Evolutionary conservation across 1,140 invertebrate genomes (phyloP), one percentile per base, ranked within the genome.

Genomic region (Sipha flava): DNA sequence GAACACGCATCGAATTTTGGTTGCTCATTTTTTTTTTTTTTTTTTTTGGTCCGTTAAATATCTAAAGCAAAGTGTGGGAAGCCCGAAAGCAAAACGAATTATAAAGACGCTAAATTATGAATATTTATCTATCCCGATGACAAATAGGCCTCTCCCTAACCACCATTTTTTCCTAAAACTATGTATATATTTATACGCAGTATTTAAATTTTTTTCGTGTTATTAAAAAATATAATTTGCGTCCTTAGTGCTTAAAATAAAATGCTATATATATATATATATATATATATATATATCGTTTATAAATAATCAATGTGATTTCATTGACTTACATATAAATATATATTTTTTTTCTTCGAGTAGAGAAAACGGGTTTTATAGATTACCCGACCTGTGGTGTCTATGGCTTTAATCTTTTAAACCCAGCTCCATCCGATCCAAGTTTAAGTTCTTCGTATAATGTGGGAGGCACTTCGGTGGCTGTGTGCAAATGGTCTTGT

Each of bases 371-470:
- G 14, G 26, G 12, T n/a, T 34, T 21, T 18, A 26, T 26, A 43
- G 43, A 37, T n/a, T 70, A 47, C 7, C 23, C 66, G 7, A 45
- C 23, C 40, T 31, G 23, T 18, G 29, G 14, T 43, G 45, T 83
- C 85, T 88, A 88, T 85, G 87, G 86, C 83, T 89, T 88, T 83
- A 93, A 88, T 85, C 91, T 88, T 85, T 92, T 92, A 87, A 93
- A 93, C 82, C 92, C 92, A 68, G 89, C 91, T 79, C 92, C 91
- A 85, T 92, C 91, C 83, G 91, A 90, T 40, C 92, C 92, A 81
- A 93, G 87, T 86, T 92, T 92, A 82, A 93, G 87, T 86, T 93
- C 91, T 87, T 93, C 91, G 85, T 92, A 92, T 79, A 92, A 86
- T 52, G 91, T 90, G 37, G 92, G 91, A 83, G 91, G 89, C 18